These are phyloP conservation scores for Tachyglossus aculeatus DNA, from an alignment of 2,797 vertebrate species.

Conservation along the genomic window DNA sequence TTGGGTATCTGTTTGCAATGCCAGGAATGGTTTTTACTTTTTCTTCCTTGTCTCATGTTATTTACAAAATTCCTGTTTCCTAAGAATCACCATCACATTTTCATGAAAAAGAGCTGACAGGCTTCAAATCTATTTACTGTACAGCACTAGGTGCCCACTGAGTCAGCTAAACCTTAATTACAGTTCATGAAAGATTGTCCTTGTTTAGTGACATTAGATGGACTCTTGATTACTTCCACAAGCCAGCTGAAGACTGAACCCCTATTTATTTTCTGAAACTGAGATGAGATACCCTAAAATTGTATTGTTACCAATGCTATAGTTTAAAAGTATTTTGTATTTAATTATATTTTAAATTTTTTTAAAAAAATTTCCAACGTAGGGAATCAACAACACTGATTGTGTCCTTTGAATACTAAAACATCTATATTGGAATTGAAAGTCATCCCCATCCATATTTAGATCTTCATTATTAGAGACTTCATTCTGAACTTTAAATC, in stretches of 20 bases:
- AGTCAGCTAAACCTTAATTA: constrained; percentile 7
- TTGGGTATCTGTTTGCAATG: too few relatives aligned
- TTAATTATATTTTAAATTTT: background rate
- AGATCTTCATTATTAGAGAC: too few relatives aligned
- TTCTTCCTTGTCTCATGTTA: too few relatives aligned
- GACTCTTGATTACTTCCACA: constrained; percentile 1
- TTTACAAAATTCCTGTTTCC: too few relatives aligned
- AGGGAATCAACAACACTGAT: background rate
- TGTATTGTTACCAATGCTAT: background rate
- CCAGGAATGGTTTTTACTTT: too few relatives aligned
- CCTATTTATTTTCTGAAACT: constrained; percentile 5
- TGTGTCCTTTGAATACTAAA: background rate
- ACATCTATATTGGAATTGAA: background rate
- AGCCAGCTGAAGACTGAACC: background rate
- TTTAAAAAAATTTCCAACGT: background rate
- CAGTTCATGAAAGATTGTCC: constrained; percentile 12
- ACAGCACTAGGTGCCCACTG: too few relatives aligned
- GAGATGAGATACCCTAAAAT: background rate
- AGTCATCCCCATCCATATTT: background rate
- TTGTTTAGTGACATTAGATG: background rate
- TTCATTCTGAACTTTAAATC: too few relatives aligned
- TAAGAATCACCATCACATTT: too few relatives aligned
- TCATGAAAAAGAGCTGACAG: too few relatives aligned
- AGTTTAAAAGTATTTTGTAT: background rate
- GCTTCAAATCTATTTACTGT: too few relatives aligned